Conservation (phyloP, 2,797 vertebrate genomes). For the Hapalemur alaotrensis region DNA sequence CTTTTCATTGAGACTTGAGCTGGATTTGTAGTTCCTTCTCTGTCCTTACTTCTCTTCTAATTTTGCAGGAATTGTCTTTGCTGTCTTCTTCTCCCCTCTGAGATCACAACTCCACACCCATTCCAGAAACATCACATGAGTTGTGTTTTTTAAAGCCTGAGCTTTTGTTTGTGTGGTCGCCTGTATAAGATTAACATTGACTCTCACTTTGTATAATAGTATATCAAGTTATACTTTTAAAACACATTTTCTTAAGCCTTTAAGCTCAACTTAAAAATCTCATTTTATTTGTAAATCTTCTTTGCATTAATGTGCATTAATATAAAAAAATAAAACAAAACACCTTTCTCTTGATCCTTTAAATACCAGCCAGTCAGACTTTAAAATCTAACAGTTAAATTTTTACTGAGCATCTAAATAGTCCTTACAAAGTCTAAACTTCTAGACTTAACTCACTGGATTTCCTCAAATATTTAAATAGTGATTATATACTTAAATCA, state of each 20-base stretch:
- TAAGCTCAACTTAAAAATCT: neutral
- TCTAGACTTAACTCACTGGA: neutral
- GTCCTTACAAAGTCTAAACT: neutral
- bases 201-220: neutral
- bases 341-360: constrained; percentile 2
- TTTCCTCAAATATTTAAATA: neutral
- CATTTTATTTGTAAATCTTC: neutral
- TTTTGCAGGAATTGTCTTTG: neutral
- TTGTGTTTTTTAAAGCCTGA: neutral
- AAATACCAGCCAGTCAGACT: neutral
- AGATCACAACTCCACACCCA: neutral
- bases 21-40: neutral
- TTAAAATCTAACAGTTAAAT: neutral
- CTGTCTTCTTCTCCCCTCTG: neutral
- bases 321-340: neutral
- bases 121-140: neutral
- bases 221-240: neutral
- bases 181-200: neutral
- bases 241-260: neutral
- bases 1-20: neutral
- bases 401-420: neutral
- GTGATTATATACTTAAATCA: neutral
- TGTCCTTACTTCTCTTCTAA: neutral
- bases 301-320: neutral
- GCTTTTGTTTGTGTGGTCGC: neutral